Base-by-base conservation (phyloP, 2,113 vertebrate species). In the Tragelaphus scriptus region DNA sequence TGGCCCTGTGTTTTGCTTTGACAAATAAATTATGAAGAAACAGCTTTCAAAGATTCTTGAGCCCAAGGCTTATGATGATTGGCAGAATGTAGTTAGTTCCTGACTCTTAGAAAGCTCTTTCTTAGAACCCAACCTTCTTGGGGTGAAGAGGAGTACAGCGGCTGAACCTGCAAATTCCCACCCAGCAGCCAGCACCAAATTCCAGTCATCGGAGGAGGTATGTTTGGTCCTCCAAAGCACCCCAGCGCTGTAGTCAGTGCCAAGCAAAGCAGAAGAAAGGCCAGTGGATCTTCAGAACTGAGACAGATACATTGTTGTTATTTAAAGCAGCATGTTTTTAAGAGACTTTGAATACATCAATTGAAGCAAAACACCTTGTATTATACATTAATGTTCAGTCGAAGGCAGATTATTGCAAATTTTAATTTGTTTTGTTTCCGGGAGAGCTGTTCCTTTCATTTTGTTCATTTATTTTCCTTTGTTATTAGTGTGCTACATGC, bases 161-260 rank as follows among this genome's bases (percentile, higher is more conserved):
- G 19, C 26, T 36, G 55, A 19, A 40, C 6, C 44, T 19, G 10
- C 25, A 3, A 12, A 6, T n/a, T 40, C 15, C 9, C 15, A 10
- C 17, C 8, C 25, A 16, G 32, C 4, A 71, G 30, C 16, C n/a
- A 59, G 17, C 4, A 5, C 44, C 55, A 28, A 2, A 7, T 7
- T 13, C 32, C 25, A 32, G 12, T 1, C 25, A 19, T 6, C 28
- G n/a, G 28, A 44, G 11, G 16, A 25, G 28, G 2, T 11, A 1
- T 9, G 6, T 1, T 2, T 6, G 26, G 44, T 36, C n/a, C 4
- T 86, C 23, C 40, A 3, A 19, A 53, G 16, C 19, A 36, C 3
- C 4, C 11, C 3, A 7, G 2, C 3, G 26, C 9, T 17, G 6
- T 47, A 2, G 23, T 23, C 10, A 8, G 7, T 1, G 49, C 44